Base-by-base conservation (phyloP, 2,888 invertebrate genomes). In the Allophyes oxyacanthae region DNA sequence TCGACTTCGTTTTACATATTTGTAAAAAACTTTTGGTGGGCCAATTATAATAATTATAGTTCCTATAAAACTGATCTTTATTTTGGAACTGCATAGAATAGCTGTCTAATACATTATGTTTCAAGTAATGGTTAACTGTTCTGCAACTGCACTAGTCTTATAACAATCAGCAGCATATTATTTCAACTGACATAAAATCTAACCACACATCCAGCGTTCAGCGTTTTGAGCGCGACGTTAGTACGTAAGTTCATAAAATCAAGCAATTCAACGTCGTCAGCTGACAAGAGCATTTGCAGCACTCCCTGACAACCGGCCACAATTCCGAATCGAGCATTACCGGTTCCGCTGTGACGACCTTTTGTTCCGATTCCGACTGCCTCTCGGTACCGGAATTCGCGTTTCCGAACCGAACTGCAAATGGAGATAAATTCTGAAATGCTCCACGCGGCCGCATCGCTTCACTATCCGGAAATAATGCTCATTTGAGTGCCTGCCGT, bases 251-350 rank as follows among this genome's bases (percentile, higher is more conserved):
- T 77, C 71, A 69, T 73, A 73, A 76, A 80, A 73, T 72, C 72
- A 70, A 70, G 73, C 70, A 69, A 72, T 77, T 77, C 67, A 59
- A 66, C 66, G 77, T 77, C 79, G 78, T 74, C 79, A 75, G 78
- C 78, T 82, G 81, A 81, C 84, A 78, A 73, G 76, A 77, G 75
- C 80, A 82, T 81, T 81, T 77, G 78, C 76, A 71, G 79, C 75
- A 74, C 65, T 75, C 63, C 71, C 70, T 74, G 72, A 54, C 65
- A 74, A 71, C 72, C 77, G 72, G 77, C 84, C 85, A 82, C 87
- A 88, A 86, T 86, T 83, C 83, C 79, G 85, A 86, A 84, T 84
- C 80, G 84, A 81, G 83, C 87, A 87, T 89, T 87, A 85, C 86
- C 86, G 80, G 84, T 84, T 84, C 82, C 83, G 84, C 77, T 78